Evolutionary conservation across 2,888 invertebrate species (phyloP).

Genomic region (Trichopoda pennipes): DNA sequence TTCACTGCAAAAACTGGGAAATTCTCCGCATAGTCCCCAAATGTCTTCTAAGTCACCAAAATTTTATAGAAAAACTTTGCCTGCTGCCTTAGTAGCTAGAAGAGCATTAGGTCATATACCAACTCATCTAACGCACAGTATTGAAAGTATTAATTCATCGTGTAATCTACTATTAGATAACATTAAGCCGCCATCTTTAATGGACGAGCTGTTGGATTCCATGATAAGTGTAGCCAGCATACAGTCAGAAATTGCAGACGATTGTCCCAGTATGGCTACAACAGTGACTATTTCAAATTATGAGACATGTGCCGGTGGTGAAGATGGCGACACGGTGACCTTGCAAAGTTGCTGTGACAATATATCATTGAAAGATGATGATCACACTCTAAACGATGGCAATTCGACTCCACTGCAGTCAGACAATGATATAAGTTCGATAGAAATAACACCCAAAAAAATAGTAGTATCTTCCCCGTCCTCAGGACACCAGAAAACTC

Average conservation of each 20-base stretch:
- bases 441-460: conserved; percentile 88
- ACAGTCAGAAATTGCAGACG: conserved; percentile 88
- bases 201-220: conserved; percentile 89
- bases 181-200: conserved; percentile 90
- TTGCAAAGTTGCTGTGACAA: conserved; percentile 83
- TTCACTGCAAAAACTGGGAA: conserved; percentile 70
- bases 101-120: conserved; percentile 84
- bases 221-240: conserved; percentile 93
- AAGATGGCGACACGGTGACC: conserved; percentile 82
- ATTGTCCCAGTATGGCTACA: conserved; percentile 81
- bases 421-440: conserved; percentile 88
- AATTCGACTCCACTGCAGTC: conserved; percentile 85
- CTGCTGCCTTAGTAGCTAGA: conserved; percentile 86
- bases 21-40: conserved; percentile 73
- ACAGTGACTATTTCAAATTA: conserved; percentile 80
- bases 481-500: conserved; percentile 73
- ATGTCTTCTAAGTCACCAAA: conserved; percentile 79
- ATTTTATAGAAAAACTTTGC: conserved; percentile 86
- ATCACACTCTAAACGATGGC: conserved; percentile 71
- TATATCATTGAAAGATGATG: conserved; percentile 72
- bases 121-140: conserved; percentile 82
- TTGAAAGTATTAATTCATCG: conserved; percentile 84
- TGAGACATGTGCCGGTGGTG: conserved; percentile 83
- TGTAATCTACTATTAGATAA: conserved; percentile 87
- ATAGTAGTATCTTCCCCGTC: conserved; percentile 77